Evolutionary conservation across 2,888 invertebrate genomes (phyloP).

Genomic region (Diachrysia chrysitis): DNA sequence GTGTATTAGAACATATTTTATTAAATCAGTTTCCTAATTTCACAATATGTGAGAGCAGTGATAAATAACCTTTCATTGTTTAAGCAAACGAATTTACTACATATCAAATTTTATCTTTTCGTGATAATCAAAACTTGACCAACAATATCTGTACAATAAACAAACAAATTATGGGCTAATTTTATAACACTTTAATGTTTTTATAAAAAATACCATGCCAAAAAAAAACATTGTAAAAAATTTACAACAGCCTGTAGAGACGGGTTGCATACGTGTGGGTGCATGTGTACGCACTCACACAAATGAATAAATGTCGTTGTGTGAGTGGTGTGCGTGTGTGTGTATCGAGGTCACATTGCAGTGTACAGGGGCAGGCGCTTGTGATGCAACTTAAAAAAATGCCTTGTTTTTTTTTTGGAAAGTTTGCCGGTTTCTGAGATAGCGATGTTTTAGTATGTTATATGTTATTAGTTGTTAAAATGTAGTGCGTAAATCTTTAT

Average conservation of each 20-base stretch:
- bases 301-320: conserved; percentile 45
- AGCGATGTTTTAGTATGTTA: conserved; percentile 50
- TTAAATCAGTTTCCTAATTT: too few relatives aligned
- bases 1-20: too few relatives aligned
- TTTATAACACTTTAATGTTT: conserved; percentile 61
- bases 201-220: conserved; percentile 47
- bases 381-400: conserved; percentile 77
- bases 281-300: conserved; percentile 69
- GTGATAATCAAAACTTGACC: conserved; percentile 50
- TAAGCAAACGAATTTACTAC: conserved; percentile 14
- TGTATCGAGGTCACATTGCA: conserved; percentile 85
- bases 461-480: conserved; percentile 54
- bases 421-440: conserved; percentile 63
- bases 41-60: background rate
- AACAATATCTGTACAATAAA: conserved; percentile 56
- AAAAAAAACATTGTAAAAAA: conserved; percentile 61
- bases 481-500: conserved; percentile 32
- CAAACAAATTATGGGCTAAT: conserved; percentile 57
- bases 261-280: conserved; percentile 65
- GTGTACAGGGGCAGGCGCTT: conserved; percentile 69
- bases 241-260: conserved; percentile 71
- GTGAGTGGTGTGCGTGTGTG: conserved; percentile 69
- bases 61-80: conserved; percentile 6
- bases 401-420: conserved; percentile 73
- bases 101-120: conserved; percentile 49